A percentile compares a stretch with the other conserved stretches of the same genome.
Evolutionary conservation across 2,113 vertebrate species (phyloP).

Genomic region (Origma solitaria): DNA sequence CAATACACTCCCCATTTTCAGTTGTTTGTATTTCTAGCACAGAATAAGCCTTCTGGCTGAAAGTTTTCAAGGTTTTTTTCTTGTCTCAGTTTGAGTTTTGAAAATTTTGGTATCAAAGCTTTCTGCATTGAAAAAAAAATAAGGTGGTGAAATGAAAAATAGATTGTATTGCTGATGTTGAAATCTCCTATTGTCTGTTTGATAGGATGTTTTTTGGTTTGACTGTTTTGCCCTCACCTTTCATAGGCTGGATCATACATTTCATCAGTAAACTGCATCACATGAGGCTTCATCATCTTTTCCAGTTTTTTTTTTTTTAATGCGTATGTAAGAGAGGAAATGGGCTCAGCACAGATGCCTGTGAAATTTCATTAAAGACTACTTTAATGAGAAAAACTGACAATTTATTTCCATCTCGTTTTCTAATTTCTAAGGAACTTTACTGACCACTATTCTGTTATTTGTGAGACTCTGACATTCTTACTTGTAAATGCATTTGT

Average conservation of each 20-base stretch:
- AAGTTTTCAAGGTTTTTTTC: background rate
- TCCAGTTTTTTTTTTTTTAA: background rate
- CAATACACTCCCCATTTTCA: background rate
- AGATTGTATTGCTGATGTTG: background rate
- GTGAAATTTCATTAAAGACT: background rate
- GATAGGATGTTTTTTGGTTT: background rate
- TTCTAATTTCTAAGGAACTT: background rate
- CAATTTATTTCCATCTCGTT: background rate
- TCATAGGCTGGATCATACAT: background rate
- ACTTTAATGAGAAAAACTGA: background rate
- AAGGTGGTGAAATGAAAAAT: background rate
- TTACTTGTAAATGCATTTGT: background rate
- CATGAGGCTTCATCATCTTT: background rate
- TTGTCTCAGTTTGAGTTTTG: background rate
- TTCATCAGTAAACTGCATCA: background rate
- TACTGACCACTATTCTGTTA: background rate
- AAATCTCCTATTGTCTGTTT: background rate
- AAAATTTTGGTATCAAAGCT: background rate
- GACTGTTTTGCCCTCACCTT: background rate
- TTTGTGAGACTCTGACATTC: background rate
- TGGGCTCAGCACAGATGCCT: background rate
- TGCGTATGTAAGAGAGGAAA: background rate
- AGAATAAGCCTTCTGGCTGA: background rate
- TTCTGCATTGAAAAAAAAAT: background rate
- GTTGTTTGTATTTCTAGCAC: background rate